These are phyloP conservation scores for Lepus oiostolus DNA, from an alignment of 2,797 vertebrate species.

Conservation along the genomic window DNA sequence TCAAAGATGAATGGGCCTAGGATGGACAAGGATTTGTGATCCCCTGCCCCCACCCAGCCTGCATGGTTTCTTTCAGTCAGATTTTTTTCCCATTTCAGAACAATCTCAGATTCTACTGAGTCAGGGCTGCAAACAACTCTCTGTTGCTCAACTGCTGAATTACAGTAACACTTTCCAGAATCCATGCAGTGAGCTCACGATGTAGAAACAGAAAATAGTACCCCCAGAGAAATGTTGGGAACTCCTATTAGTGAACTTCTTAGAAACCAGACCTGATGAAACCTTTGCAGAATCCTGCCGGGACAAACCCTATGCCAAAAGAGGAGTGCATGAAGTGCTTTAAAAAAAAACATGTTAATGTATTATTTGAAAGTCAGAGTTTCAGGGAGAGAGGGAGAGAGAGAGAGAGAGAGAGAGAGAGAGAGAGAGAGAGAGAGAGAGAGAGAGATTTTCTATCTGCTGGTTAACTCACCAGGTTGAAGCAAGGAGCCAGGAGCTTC, in stretches of 20 bases:
- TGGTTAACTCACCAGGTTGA: no score
- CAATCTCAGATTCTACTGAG: constrained; percentile 34
- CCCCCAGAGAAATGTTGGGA: constrained; percentile 74
- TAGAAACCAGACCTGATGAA: constrained; percentile 77
- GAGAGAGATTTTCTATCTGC: no score
- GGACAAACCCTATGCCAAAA: constrained; percentile 61
- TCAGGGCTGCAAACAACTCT: constrained; percentile 72
- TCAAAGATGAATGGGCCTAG: constrained; percentile 73
- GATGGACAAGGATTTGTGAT: constrained; percentile 4
- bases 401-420: no score
- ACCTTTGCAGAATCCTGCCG: constrained; percentile 70
- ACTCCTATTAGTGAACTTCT: constrained; percentile 67
- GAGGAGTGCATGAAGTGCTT: background rate
- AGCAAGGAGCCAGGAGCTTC: no score
- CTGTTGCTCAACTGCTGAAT: constrained; percentile 82
- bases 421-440: no score
- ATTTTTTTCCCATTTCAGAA: constrained; percentile 71
- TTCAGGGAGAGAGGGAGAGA: no score
- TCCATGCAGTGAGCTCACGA: constrained; percentile 79
- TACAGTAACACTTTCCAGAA: constrained; percentile 85
- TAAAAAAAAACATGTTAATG: no score
- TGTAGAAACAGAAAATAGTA: constrained; percentile 81
- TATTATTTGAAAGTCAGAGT: no score
- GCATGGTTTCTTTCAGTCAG: background rate
- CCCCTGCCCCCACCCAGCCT: background rate